A percentile compares a stretch with the other conserved stretches of the same genome.
Conservation (phyloP, 2,113 vertebrate genomes). For the Oenanthe oenanthe region DNA sequence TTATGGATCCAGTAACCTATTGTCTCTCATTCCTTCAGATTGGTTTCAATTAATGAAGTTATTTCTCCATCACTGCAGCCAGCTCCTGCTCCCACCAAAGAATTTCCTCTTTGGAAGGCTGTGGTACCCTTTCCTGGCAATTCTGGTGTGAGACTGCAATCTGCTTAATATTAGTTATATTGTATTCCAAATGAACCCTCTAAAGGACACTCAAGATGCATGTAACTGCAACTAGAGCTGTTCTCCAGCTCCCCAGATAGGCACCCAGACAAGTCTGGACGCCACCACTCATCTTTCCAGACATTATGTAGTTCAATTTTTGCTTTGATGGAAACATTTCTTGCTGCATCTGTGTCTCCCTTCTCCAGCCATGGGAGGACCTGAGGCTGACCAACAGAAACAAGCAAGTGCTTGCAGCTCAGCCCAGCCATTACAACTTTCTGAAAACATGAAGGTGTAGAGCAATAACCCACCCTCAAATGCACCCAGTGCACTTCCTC, state of each 20-base stretch:
- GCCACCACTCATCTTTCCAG: background rate
- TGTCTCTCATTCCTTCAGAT: background rate
- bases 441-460: background rate
- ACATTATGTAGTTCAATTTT: background rate
- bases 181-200: background rate
- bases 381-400: background rate
- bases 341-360: rapidly evolving
- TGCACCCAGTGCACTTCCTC: background rate
- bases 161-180: background rate
- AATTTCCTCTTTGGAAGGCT: background rate
- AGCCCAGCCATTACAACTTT: background rate
- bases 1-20: background rate
- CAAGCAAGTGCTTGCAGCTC: background rate
- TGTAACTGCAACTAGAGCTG: background rate
- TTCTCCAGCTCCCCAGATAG: background rate
- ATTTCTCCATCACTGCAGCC: background rate
- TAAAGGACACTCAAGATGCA: background rate
- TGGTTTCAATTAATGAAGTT: background rate
- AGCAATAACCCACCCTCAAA: background rate
- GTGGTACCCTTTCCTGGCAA: background rate
- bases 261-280: background rate
- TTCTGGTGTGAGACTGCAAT: background rate
- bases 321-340: background rate
- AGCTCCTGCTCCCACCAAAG: background rate
- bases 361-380: background rate